Evolutionary conservation across 2,888 invertebrate species (phyloP), one percentile per base, ranked within the genome.

Genomic region (Chelonus formosanus): DNA sequence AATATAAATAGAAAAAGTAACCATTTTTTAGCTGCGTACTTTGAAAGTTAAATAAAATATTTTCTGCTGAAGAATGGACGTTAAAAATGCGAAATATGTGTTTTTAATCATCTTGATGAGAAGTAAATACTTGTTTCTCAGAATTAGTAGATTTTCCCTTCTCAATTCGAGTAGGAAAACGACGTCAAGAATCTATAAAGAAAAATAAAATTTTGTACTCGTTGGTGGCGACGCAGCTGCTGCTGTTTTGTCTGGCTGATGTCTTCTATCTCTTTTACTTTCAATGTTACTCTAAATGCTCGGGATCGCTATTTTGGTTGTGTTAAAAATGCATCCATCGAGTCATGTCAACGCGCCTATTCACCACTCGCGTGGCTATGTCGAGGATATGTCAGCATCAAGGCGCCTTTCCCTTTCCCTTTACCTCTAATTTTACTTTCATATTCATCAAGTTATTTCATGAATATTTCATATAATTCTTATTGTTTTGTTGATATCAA

Each of bases 251-350:
- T 79, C 79, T 77, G 74, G 69, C 71, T 32, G 44, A 59, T 66
- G 64, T 70, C 62, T 67, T 31, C 60, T 59, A 69, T 64, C 36
- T 61, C 54, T 68, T 48, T 62, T 62, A 58, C 70, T 69, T 72
- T 67, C 65, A 74, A 73, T 69, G 71, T 71, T 72, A 71, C 75
- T 74, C 72, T 68, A 71, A 72, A 72, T 73, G 71, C 70, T 56
- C 65, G 61, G 48, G 73, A 52, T 64, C 74, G 80, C 81, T 84
- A 83, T 84, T 84, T 84, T 76, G 70, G 82, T 81, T 75, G 76
- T 74, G 77, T 82, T 80, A 81, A 83, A 83, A 82, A 81, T 80
- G 80, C 80, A 83, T 79, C 77, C 78, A 81, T 80, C 77, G 78
- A 71, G 54, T 35, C 74, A 73, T 75, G 77, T 78, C 75, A 77